phyloP scores from a whole-genome alignment of 2,113 vertebrate genomes.

The Stegastes partitus region DNA sequence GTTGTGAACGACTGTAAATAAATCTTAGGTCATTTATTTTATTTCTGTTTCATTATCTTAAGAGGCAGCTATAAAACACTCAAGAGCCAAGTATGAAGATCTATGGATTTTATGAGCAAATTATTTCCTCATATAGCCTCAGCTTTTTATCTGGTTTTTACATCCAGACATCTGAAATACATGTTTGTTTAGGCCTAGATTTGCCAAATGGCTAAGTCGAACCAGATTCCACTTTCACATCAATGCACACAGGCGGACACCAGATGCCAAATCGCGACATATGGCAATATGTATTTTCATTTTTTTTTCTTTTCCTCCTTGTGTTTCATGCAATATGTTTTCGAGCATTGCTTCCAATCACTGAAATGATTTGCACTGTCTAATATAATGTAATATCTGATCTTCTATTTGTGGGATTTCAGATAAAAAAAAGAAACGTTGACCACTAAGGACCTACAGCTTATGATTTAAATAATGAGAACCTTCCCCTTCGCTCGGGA shows the following conservation, averaged over 20 bases:
- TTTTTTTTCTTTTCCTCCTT: conserved; percentile 25
- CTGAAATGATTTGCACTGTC: conserved; percentile 17
- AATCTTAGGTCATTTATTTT: conserved; percentile 52
- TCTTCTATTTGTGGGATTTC: no score
- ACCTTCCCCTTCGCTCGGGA: background rate
- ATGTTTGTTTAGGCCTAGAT: conserved; percentile 68
- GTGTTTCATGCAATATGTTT: conserved; percentile 26
- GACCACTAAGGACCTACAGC: background rate
- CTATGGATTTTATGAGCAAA: conserved; percentile 70
- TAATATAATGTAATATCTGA: background rate
- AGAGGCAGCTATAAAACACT: conserved; percentile 51
- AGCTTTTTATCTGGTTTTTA: conserved; percentile 67
- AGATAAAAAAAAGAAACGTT: background rate
- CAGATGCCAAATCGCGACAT: conserved; percentile 68
- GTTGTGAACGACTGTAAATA: conserved; percentile 46
- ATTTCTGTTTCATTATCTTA: conserved; percentile 62
- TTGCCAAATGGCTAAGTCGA: conserved; percentile 74
- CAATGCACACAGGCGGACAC: conserved; percentile 62
- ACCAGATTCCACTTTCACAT: conserved; percentile 72
- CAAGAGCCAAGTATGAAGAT: conserved; percentile 51
- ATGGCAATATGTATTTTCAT: conserved; percentile 54
- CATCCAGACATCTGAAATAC: conserved; percentile 66
- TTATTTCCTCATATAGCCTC: conserved; percentile 63
- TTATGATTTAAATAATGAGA: background rate
- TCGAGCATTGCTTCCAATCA: conserved; percentile 18